Evolutionary conservation across 2,113 vertebrate genomes (phyloP).

Genomic region (Tinamus guttatus): DNA sequence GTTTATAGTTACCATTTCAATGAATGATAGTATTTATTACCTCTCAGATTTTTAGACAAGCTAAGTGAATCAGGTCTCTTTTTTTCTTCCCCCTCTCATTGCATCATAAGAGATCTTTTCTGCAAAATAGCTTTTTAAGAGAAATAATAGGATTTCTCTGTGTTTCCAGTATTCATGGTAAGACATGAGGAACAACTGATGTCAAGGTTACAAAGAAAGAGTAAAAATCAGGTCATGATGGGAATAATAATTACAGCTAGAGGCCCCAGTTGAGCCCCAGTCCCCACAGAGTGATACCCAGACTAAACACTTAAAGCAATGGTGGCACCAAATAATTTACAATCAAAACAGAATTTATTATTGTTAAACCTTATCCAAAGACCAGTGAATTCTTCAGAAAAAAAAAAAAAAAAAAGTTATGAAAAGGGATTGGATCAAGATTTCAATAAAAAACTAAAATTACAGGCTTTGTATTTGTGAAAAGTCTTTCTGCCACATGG

Average conservation of each 20-base stretch:
- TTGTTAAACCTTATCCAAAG: not conserved
- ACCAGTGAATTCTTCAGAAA: not conserved
- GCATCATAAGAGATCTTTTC: not conserved
- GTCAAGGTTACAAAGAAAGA: not conserved
- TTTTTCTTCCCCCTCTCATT: not conserved
- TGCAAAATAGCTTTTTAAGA: constrained; percentile 43
- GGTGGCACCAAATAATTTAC: not conserved
- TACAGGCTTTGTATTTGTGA: not conserved
- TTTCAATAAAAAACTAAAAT: not conserved
- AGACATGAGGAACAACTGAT: not conserved
- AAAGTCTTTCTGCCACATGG: fast-evolving
- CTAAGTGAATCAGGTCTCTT: not conserved
- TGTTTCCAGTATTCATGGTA: not conserved
- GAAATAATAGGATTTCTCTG: not conserved
- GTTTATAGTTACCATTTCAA: constrained; percentile 43
- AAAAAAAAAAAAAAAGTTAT: not conserved
- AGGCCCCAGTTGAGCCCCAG: not conserved
- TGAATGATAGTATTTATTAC: constrained; percentile 28
- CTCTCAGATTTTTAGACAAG: constrained; percentile 43
- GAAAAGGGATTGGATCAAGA: not conserved
- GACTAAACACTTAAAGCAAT: not conserved
- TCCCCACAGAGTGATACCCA: not conserved
- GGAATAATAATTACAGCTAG: not conserved
- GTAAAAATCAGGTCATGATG: not conserved
- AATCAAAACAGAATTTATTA: not conserved